phyloP scores from a whole-genome alignment of 30 jellyfish, hydroid and myxozoan genomes.

The Aurelia coerulea region DNA sequence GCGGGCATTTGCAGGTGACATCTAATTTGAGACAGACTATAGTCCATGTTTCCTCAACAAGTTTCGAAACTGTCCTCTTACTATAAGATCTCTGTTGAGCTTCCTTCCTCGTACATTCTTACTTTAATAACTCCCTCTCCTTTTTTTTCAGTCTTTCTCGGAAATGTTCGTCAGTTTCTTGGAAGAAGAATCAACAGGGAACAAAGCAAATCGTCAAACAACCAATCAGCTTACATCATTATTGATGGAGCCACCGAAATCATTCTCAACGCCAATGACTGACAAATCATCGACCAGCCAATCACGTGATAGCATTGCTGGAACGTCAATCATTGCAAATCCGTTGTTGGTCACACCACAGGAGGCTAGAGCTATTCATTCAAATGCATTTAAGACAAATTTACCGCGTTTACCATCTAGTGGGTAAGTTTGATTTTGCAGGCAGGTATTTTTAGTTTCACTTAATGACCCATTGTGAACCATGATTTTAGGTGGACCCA shows the following conservation, averaged over 20 bases:
- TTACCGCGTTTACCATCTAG: slow-evolving; percentile 33
- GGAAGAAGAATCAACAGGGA: slow-evolving; percentile 88
- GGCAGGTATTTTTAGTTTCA: neutral
- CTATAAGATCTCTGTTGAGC: too few relatives aligned
- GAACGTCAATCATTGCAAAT: slow-evolving; percentile 16
- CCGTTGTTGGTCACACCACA: slow-evolving; percentile 62
- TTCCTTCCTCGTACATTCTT: too few relatives aligned
- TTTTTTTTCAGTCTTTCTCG: slow-evolving; percentile 78
- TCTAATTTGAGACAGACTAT: too few relatives aligned
- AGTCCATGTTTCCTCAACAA: too few relatives aligned
- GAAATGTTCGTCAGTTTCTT: slow-evolving; percentile 90
- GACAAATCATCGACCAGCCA: neutral
- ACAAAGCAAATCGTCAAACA: slow-evolving; percentile 57
- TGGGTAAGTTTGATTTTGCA: slow-evolving; percentile 6
- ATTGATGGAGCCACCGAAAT: slow-evolving; percentile 49
- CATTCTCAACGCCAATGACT: slow-evolving; percentile 22
- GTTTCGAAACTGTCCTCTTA: too few relatives aligned
- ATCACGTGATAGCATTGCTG: neutral
- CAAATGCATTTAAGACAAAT: slow-evolving; percentile 42
- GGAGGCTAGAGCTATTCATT: slow-evolving; percentile 52
- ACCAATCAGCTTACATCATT: slow-evolving; percentile 70
- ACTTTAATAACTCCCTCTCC: too few relatives aligned
- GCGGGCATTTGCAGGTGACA: too few relatives aligned
- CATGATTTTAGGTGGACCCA: too few relatives aligned
- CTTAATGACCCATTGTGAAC: too few relatives aligned